Conservation (phyloP, 2,113 vertebrate genomes). For the Myotis yumanensis region DNA sequence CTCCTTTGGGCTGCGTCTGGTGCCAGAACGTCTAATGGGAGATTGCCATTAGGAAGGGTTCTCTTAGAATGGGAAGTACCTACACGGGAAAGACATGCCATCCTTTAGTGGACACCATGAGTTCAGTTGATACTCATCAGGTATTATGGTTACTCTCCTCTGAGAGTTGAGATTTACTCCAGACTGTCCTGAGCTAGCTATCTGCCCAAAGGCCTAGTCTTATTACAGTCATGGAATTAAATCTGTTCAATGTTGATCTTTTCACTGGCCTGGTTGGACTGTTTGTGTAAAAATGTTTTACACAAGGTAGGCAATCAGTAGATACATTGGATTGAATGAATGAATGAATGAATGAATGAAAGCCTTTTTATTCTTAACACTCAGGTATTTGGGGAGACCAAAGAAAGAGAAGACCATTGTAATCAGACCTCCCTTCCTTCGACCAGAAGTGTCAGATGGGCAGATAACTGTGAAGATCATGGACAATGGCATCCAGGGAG, state of each 20-base stretch:
- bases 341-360: conserved; percentile 50
- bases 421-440: conserved; percentile 93
- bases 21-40: background rate
- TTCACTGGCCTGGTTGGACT: background rate
- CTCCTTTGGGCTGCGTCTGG: background rate
- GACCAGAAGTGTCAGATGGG: conserved; percentile 87
- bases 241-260: background rate
- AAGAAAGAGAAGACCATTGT: conserved; percentile 87
- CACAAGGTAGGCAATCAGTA: background rate
- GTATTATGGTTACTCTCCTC: background rate
- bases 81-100: background rate
- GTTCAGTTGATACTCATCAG: background rate
- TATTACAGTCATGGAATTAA: background rate
- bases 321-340: background rate
- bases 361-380: conserved; percentile 8
- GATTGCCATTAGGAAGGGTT: background rate
- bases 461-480: conserved; percentile 92
- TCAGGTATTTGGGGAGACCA: conserved; percentile 92
- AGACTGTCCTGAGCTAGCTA: background rate
- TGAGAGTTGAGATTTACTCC: background rate
- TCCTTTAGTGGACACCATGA: background rate
- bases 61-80: background rate
- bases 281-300: background rate
- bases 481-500: conserved; percentile 97
- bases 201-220: background rate